phyloP scores from a whole-genome alignment of 2,888 invertebrate genomes.

The Itoplectis maculator region DNA sequence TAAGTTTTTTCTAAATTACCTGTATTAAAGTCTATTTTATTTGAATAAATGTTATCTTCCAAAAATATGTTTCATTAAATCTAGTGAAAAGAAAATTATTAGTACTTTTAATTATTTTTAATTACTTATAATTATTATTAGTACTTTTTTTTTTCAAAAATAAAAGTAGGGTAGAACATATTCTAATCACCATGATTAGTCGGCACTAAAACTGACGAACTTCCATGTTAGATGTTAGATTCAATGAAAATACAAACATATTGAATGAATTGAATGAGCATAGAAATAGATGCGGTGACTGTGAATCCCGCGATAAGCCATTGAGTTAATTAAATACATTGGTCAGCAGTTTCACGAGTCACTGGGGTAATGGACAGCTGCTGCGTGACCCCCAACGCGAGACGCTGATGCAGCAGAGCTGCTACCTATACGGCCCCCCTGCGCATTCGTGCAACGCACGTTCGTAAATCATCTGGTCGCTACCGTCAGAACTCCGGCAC shows the following conservation, averaged over 20 bases:
- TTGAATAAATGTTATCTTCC: too few relatives aligned
- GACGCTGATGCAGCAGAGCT: conserved; percentile 12
- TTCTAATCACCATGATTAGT: too few relatives aligned
- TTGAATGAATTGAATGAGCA: conserved; percentile 7
- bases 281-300: conserved; percentile 14
- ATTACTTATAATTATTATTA: too few relatives aligned
- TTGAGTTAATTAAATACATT: conserved; percentile 36
- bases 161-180: too few relatives aligned
- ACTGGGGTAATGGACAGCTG: conserved; percentile 35
- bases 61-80: too few relatives aligned
- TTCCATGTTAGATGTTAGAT: not conserved
- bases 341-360: conserved; percentile 36
- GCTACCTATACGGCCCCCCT: not conserved
- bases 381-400: conserved; percentile 25
- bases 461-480: not conserved
- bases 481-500: conserved; percentile 1
- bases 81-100: too few relatives aligned
- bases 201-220: not conserved
- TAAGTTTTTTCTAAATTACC: not conserved
- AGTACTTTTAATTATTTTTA: too few relatives aligned
- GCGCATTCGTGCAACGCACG: not conserved
- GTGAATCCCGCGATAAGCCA: conserved; percentile 13
- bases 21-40: not conserved
- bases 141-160: too few relatives aligned
- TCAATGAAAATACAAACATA: not conserved